phyloP scores from a whole-genome alignment of 2,797 vertebrate species.

The Pogoniulus pusillus region DNA sequence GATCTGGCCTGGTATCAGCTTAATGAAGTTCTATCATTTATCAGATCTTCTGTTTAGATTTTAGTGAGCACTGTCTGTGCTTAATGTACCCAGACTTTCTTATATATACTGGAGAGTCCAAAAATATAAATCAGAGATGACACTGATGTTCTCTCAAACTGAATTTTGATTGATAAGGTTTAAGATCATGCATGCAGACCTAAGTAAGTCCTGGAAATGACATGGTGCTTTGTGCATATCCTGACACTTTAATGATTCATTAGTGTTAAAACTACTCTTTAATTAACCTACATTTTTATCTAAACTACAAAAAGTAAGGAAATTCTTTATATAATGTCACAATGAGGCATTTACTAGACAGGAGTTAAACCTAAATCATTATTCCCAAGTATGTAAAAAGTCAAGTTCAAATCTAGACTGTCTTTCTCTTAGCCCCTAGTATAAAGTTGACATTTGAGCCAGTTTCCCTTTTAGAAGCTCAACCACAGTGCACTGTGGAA shows the following conservation, averaged over 20 bases:
- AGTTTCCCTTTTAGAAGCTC: background rate
- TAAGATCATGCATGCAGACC: slow-evolving; percentile 5
- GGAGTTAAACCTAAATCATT: background rate
- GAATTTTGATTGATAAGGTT: slow-evolving; percentile 47
- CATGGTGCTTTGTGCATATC: background rate
- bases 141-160: slow-evolving; percentile 51
- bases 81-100: slow-evolving; percentile 4
- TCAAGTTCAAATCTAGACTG: background rate
- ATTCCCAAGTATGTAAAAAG: background rate
- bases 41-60: slow-evolving; percentile 12
- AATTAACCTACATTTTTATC: background rate
- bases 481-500: too few species aligned
- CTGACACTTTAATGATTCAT: slow-evolving; percentile 2
- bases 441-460: background rate
- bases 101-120: background rate
- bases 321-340: background rate
- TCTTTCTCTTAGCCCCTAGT: background rate
- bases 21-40: slow-evolving; percentile 31
- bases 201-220: slow-evolving; percentile 16
- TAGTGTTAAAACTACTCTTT: background rate
- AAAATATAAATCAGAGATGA: slow-evolving; percentile 56
- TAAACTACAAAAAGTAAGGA: background rate
- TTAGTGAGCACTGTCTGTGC: slow-evolving; percentile 3
- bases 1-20: background rate
- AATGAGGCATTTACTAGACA: background rate